Conservation (phyloP, 1,140 invertebrate genomes). For the Cyclina sinensis region DNA sequence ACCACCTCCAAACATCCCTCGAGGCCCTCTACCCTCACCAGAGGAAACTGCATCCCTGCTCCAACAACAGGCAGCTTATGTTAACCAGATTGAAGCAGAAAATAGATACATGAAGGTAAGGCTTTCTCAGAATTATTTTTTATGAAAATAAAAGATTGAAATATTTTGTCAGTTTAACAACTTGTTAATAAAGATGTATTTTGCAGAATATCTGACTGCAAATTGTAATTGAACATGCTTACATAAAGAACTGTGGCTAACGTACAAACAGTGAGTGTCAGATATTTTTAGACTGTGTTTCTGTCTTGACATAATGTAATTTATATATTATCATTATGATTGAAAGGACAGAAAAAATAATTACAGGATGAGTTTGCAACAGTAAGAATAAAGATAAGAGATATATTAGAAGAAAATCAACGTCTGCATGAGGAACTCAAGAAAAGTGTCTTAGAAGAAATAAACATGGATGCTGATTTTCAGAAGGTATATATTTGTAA, state of each 20-base stretch:
- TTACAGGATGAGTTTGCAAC: constrained; percentile 69
- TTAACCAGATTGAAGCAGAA: constrained; percentile 68
- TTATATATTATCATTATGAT: neutral
- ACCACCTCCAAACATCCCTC: neutral
- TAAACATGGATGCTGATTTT: constrained; percentile 47
- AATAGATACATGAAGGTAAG: constrained; percentile 69
- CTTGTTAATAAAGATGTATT: too few relatives aligned
- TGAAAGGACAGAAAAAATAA: neutral
- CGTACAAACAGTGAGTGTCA: too few relatives aligned
- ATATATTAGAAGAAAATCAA: constrained; percentile 65
- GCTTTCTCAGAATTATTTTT: too few relatives aligned
- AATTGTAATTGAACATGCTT: too few relatives aligned
- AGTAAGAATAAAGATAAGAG: constrained; percentile 64
- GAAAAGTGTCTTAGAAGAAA: constrained; percentile 67
- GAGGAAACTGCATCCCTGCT: constrained; percentile 63
- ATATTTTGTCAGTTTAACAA: too few relatives aligned
- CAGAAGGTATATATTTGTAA: too few relatives aligned
- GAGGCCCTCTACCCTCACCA: constrained; percentile 34
- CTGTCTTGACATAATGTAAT: too few relatives aligned
- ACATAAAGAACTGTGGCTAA: too few relatives aligned
- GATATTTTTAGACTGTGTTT: too few relatives aligned
- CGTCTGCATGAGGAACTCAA: constrained; percentile 67
- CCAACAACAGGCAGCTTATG: constrained; percentile 60
- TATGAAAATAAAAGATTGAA: too few relatives aligned
- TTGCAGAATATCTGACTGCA: too few relatives aligned